These are phyloP conservation scores for Mormyrus lacerda DNA, from an alignment of 2,113 vertebrate species.

Conservation along the genomic window DNA sequence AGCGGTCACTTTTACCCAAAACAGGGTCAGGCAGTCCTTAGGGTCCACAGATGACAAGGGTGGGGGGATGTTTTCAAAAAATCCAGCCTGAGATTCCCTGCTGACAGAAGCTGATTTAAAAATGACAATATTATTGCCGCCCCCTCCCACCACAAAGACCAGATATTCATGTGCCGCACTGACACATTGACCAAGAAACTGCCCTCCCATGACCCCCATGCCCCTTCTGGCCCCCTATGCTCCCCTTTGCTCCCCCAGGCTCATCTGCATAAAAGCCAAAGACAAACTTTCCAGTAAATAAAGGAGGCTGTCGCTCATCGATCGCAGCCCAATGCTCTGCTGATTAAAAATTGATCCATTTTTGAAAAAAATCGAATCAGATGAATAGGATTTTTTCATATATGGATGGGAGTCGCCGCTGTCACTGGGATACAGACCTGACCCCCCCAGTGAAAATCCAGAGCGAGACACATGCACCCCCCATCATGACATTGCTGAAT, in stretches of 20 bases:
- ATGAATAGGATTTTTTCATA: constrained; percentile 98
- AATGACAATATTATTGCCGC: neutral
- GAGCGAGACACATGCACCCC: constrained; percentile 21
- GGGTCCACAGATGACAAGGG: neutral
- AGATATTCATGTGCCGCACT: neutral
- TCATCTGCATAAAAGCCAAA: constrained; percentile 72
- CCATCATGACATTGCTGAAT: constrained; percentile 77
- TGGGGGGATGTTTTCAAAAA: neutral
- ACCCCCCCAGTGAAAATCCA: constrained; percentile 61
- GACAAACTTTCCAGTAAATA: constrained; percentile 93
- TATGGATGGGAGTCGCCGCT: constrained; percentile 80
- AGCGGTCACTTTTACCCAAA: neutral
- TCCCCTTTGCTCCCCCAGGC: neutral
- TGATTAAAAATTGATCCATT: constrained; percentile 99
- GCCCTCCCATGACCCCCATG: no score
- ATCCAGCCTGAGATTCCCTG: neutral
- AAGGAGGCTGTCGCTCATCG: constrained; percentile 86
- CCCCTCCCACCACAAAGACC: neutral
- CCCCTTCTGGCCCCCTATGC: neutral
- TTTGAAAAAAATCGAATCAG: constrained; percentile 98
- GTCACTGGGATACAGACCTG: constrained; percentile 88
- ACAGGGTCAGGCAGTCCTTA: neutral
- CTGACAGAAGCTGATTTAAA: neutral
- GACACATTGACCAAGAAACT: neutral
- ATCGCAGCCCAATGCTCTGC: constrained; percentile 97